Evolutionary conservation across 2,888 invertebrate species (phyloP), one percentile per base, ranked within the genome.

Genomic region (Cartodere bifasciata): DNA sequence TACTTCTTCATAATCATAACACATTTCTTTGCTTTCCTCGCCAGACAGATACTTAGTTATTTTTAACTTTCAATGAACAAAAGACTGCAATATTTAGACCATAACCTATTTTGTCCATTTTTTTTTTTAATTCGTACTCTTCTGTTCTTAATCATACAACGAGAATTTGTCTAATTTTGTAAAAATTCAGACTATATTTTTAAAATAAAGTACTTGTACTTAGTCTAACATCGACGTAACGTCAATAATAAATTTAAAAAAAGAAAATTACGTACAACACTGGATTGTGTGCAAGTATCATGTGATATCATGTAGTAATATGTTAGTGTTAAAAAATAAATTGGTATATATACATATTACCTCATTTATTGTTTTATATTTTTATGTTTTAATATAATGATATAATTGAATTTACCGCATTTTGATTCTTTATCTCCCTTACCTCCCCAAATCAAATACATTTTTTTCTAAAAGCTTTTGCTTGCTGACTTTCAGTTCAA

Each of bases 291-390:
- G 60, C 60, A 60, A 60, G 58, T 60, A 58, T 59, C 56, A 60
- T 60, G 60, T 60, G 60, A 60, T 60, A 60, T 58, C 58, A 60
- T 60, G 60, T 60, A n/a, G n/a, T n/a, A 60, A 59, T 55, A 60
- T 60, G 60, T 60, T 60, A 60, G 60, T 58, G 58, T 60, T 60
- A 59, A 58, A 47, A 56, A 56, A 58, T 58, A 59, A 60, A 60
- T 58, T 49, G 52, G 58, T 58, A 59, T 57, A 57, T 55, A 58
- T 53, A 50, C 49, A 53, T 52, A 55, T 55, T 55, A 55, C 54
- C 53, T 54, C 53, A 53, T 52, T 52, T 48, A 50, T 54, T 53
- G 50, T 54, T 53, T 54, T 52, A 53, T 52, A 54, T 55, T 53
- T 52, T 52, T 52, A 51, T 52, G 51, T 52, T 53, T 50, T 48